Evolutionary conservation across 1,140 invertebrate species (phyloP).

Genomic region (Anastatus disparis): DNA sequence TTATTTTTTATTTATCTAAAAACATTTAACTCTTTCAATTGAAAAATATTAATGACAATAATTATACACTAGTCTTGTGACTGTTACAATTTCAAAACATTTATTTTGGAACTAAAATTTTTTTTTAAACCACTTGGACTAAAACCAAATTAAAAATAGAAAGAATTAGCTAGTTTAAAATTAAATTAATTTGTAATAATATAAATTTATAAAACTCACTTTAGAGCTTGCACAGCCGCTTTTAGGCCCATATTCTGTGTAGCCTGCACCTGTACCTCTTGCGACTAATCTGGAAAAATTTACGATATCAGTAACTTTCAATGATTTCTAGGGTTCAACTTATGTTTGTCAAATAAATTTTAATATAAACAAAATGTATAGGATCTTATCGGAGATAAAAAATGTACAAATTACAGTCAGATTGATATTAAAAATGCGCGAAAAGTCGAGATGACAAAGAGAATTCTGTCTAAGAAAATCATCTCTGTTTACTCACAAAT

Average conservation of each 20-base stretch:
- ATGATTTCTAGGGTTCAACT: neutral
- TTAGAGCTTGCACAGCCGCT: slow-evolving; percentile 76
- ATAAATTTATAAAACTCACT: slow-evolving; percentile 65
- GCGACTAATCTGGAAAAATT: slow-evolving; percentile 36
- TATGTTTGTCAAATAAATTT: neutral
- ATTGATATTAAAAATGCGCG: slow-evolving; percentile 8
- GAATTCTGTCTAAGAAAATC: neutral
- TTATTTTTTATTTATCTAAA: too few species aligned
- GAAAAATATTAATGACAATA: too few species aligned
- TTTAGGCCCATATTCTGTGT: slow-evolving; percentile 74
- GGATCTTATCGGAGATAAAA: neutral
- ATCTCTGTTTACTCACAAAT: neutral
- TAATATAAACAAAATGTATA: neutral
- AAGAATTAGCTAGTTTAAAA: too few species aligned
- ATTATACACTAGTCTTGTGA: too few species aligned
- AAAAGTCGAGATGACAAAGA: neutral
- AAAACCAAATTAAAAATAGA: too few species aligned
- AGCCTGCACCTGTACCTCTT: slow-evolving; percentile 41
- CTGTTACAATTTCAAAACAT: too few species aligned
- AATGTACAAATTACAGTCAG: slow-evolving; percentile 5
- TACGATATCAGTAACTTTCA: neutral
- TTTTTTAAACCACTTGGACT: too few species aligned
- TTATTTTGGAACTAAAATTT: too few species aligned
- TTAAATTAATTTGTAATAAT: too few species aligned
- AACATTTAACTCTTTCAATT: too few species aligned